Evolutionary conservation across 2,797 vertebrate genomes (phyloP).

Genomic region (Luscinia megarhynchos): DNA sequence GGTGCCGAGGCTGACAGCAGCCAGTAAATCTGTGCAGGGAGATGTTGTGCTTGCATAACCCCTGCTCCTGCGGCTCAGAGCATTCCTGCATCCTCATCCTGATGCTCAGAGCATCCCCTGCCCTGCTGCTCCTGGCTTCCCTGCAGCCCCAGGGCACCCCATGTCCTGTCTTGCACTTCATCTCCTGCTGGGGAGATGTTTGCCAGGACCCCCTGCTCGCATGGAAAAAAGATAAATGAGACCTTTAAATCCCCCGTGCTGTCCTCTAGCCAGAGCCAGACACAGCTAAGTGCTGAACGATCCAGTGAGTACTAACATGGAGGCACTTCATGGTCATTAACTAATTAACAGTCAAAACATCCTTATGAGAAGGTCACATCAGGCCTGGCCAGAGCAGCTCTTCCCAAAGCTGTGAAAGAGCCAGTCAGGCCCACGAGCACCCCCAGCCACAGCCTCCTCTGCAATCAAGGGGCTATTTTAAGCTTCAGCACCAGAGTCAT

Average conservation of each 20-base stretch:
- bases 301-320: background rate
- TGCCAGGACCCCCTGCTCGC: accelerated
- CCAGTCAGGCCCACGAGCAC: background rate
- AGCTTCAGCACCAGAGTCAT: background rate
- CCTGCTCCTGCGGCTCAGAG: background rate
- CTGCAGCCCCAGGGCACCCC: background rate
- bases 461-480: constrained; percentile 4
- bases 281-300: background rate
- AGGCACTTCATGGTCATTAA: constrained; percentile 37
- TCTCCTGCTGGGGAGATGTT: background rate
- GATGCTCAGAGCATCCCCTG: background rate
- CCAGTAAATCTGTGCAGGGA: background rate
- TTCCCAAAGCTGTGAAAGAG: background rate
- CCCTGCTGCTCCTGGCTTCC: background rate
- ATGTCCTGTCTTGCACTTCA: background rate
- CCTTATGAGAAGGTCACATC: background rate
- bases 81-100: background rate
- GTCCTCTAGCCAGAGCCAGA: background rate
- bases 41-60: background rate
- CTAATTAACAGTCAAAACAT: constrained; percentile 32
- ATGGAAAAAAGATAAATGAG: background rate
- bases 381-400: background rate
- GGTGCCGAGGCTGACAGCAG: background rate
- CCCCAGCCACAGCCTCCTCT: background rate
- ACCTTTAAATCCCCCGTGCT: background rate